phyloP scores from a whole-genome alignment of 2,888 invertebrate genomes.

The Vanessa cardui region DNA sequence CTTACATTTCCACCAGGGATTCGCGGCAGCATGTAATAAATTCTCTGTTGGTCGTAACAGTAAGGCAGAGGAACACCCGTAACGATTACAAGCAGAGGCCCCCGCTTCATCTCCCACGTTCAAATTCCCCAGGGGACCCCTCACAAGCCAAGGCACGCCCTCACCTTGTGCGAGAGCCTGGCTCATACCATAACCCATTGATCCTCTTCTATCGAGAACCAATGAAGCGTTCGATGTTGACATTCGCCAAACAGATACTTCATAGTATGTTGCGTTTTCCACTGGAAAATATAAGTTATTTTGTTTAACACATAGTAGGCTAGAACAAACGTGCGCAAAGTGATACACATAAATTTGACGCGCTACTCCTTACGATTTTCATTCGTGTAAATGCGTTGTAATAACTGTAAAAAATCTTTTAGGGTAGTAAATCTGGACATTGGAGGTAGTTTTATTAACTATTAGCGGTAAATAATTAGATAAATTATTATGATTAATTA shows the following conservation, averaged over 20 bases:
- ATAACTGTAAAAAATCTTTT: no score
- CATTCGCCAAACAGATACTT: constrained; percentile 74
- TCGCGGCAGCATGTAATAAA: constrained; percentile 61
- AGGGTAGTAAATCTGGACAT: no score
- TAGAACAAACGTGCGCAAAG: no score
- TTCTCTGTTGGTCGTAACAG: constrained; percentile 68
- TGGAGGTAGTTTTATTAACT: no score
- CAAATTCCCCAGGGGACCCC: constrained; percentile 62
- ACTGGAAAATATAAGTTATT: constrained; percentile 50
- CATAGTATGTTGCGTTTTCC: constrained; percentile 77
- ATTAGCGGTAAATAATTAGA: no score
- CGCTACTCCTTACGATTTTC: no score
- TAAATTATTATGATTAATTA: no score
- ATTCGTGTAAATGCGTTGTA: no score
- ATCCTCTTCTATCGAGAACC: constrained; percentile 63
- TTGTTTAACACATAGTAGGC: no score
- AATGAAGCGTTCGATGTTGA: constrained; percentile 70
- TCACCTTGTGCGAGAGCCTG: constrained; percentile 61
- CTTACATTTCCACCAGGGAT: constrained; percentile 76
- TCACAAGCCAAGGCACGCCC: constrained; percentile 56
- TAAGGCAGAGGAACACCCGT: constrained; percentile 69
- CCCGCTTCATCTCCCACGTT: constrained; percentile 70
- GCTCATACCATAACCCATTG: constrained; percentile 68
- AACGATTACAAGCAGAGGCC: constrained; percentile 72
- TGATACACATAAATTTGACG: no score